phyloP scores from a whole-genome alignment of 1,140 invertebrate species.

The Cataglyphis hispanica region DNA sequence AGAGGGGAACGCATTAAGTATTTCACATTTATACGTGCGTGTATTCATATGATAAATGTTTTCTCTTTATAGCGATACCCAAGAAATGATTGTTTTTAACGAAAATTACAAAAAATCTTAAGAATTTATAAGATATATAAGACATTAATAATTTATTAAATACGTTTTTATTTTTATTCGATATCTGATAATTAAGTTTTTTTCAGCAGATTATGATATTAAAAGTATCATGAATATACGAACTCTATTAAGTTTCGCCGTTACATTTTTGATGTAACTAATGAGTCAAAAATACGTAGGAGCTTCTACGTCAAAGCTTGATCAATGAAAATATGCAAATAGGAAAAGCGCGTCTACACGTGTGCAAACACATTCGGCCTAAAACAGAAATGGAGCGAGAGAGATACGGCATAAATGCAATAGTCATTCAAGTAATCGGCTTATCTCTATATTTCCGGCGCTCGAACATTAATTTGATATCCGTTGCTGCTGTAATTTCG shows the following conservation, averaged over 20 bases:
- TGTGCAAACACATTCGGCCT: not conserved
- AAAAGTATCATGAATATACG: not conserved
- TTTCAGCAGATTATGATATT: not conserved
- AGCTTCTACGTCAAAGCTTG: not conserved
- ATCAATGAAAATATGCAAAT: conserved; percentile 9
- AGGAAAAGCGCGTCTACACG: not conserved
- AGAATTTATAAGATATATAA: not conserved
- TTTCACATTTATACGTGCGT: not conserved
- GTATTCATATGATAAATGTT: not conserved
- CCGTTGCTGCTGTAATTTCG: not conserved
- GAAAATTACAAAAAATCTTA: not conserved
- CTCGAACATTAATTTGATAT: conserved; percentile 40
- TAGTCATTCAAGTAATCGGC: conserved; percentile 26
- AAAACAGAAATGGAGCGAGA: not conserved
- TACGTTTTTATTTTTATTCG: not conserved
- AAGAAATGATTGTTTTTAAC: not conserved
- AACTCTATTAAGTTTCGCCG: not conserved
- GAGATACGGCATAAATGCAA: conserved; percentile 38
- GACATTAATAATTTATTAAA: conserved; percentile 18
- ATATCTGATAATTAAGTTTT: not conserved
- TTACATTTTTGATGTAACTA: not conserved
- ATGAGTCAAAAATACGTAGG: not conserved
- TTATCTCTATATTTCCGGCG: not conserved
- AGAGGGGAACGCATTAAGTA: not conserved
- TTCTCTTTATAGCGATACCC: not conserved